Evolutionary conservation across 2,113 vertebrate species (phyloP).

Genomic region (Anguilla rostrata): DNA sequence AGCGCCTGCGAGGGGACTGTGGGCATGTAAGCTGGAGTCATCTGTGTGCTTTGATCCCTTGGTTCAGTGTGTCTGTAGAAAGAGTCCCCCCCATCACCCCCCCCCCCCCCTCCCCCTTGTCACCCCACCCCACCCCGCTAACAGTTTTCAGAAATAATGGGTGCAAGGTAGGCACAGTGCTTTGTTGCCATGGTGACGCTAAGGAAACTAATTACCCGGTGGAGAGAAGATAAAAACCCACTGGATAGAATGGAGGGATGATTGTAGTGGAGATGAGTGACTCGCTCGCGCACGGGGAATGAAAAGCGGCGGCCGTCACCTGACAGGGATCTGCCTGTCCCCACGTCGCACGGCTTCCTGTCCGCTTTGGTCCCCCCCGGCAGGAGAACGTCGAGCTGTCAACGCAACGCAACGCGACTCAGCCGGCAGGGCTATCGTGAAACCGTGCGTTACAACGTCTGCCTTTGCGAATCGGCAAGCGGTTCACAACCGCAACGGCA

Average conservation of each 20-base stretch:
- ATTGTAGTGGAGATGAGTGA: constrained; percentile 48
- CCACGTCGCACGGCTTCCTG: background rate
- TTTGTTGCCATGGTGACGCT: constrained; percentile 73
- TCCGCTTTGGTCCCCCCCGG: background rate
- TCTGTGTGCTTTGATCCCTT: constrained; percentile 29
- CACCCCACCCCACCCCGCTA: background rate
- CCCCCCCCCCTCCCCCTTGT: background rate
- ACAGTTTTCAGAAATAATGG: constrained; percentile 63
- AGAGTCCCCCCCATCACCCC: background rate
- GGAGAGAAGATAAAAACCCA: constrained; percentile 65
- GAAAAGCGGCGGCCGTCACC: constrained; percentile 8
- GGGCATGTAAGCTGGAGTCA: background rate
- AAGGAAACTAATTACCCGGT: constrained; percentile 73
- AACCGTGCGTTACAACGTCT: background rate
- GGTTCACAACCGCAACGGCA: background rate
- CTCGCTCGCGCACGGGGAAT: constrained; percentile 38
- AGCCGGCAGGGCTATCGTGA: background rate
- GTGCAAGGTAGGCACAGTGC: constrained; percentile 55
- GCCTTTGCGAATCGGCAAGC: background rate
- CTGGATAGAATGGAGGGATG: constrained; percentile 32
- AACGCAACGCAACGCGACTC: background rate
- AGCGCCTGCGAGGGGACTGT: background rate
- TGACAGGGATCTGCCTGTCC: background rate
- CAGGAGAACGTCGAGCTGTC: no score
- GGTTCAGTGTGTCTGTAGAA: constrained; percentile 27